Base-by-base conservation (phyloP, 1,140 invertebrate genomes). In the Nasonia vitripennis region DNA sequence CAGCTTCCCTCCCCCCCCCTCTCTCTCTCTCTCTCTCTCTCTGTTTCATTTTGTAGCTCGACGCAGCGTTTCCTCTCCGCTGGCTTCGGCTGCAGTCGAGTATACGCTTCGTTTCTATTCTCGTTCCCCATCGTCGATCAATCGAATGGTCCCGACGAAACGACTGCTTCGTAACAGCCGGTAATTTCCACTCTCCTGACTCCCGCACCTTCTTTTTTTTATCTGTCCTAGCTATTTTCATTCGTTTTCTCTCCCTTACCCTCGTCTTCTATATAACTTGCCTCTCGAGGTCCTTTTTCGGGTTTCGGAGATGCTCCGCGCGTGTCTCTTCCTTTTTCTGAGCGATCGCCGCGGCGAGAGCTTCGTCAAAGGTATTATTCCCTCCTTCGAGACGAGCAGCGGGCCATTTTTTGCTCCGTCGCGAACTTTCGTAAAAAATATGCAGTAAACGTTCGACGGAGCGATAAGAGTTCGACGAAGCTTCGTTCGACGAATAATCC, bases 141-240 rank as follows among this genome's bases (percentile, higher is more conserved):
- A 86, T 86, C 85, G 85, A 86, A 82, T 86, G 74, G 85, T 78
- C 71, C 79, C 55, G 84, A 81, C 73, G 84, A 81, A 85, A 81
- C 84, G 79, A 81, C 84, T 62, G 71, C 83, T 74, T 80, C 70
- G 83, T 81, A 85, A 85, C 73, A 82, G 74, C 75, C 75, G 74
- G 80, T 86, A 86, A 86, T 86, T 86, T 86, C 62, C 81, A 67
- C 67, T 82, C 45, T 55, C 55, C 45, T 77, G 20, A 37, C 55
- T 82, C 67, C 77, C 37, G 5, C 51, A 34, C 70, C 27, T 48
- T 75, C 41, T 20, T 27, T 31, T 77, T 73, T 77, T 75, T 75
- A 55, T 62, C 23, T 62, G 48, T 73, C 68, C 51, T 41, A 20
- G 77, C 37, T 79, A 73, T 79, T 84, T 62, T 84, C 62, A 71